phyloP scores from a whole-genome alignment of 2,888 invertebrate species.

The Dicyrtomina minuta region DNA sequence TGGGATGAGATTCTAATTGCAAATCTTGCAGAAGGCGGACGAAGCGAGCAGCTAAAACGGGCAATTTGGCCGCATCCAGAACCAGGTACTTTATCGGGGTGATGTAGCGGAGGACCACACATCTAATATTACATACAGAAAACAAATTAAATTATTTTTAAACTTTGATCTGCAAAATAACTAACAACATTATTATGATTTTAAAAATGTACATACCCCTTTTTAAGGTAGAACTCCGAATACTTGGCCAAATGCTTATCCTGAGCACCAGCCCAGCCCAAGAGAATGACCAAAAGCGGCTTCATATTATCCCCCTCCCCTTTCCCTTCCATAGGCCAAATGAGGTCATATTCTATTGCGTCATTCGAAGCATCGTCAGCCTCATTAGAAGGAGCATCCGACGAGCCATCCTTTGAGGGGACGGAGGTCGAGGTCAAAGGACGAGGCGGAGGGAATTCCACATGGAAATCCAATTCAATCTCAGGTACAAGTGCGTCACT shows the following conservation, averaged over 20 bases:
- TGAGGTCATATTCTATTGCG: constrained; percentile 3
- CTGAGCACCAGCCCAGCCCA: constrained; percentile 79
- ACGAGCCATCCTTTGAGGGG: no score
- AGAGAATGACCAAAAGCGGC: constrained; percentile 69
- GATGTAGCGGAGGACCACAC: constrained; percentile 71
- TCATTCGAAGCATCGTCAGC: background rate
- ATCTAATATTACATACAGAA: constrained; percentile 59
- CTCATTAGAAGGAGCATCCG: no score
- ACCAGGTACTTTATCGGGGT: constrained; percentile 69
- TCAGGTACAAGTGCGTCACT: constrained; percentile 9
- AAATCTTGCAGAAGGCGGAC: constrained; percentile 59
- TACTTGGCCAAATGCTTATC: constrained; percentile 77
- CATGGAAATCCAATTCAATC: constrained; percentile 44
- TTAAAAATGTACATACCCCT: constrained; percentile 70
- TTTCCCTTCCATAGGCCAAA: constrained; percentile 11
- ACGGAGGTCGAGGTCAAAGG: no score
- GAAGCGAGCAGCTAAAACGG: constrained; percentile 36
- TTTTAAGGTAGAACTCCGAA: constrained; percentile 73
- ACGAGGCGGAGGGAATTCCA: constrained; percentile 47
- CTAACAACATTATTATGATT: no score
- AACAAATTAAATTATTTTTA: constrained; percentile 2
- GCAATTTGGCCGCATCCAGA: constrained; percentile 43
- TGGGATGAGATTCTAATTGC: constrained; percentile 69
- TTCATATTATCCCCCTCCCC: constrained; percentile 61
- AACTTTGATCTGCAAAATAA: background rate